Evolutionary conservation across 2,888 invertebrate genomes (phyloP), one percentile per base, ranked within the genome.

Genomic region (Hymenopus coronatus): DNA sequence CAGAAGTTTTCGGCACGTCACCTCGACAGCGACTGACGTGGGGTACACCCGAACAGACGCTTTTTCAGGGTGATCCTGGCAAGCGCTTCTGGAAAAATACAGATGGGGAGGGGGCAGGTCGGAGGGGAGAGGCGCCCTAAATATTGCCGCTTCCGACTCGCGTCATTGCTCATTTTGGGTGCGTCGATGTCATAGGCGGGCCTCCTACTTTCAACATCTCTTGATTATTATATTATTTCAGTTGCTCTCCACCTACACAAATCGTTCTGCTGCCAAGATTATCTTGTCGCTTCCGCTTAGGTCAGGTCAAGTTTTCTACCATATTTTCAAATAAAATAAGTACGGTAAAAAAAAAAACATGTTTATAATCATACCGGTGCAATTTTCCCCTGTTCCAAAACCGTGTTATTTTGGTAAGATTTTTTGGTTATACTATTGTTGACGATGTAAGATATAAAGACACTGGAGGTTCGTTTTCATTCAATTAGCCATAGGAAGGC

Each of bases 51-150:
- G 82, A 87, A 82, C 81, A 81, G 33, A n/a, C 14, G 87, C 87
- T 87, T 87, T 87, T 87, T 87, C 87, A 82, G 87, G n/a, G 82
- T 27, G 12, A 30, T 87, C 27, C 87, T 87, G 87, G 87, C 87
- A 87, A 27, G 33, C n/a, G 33, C n/a, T 27, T 87, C 87, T 87
- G 87, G 87, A 87, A 87, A 87, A 87, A 87, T 87, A 82, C 81
- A 3, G 54, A 70, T 20, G 54, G 54, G 54, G 54, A 70, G 54
- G 54, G 54, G 54, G 40, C 54, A 70, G 54, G 54, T 70, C 54
- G 54, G 54, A 70, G 54, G 25, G 54, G 54, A 25, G 54, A 70
- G 54, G 54, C 54, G 15, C 25, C 15, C 54, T 70, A 70, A 70
- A 70, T 70, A 70, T 70, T 70, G 54, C 40, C 54, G 54, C 54